Evolutionary conservation across 2,797 vertebrate species (phyloP), one percentile per base, ranked within the genome.

Genomic region (Amblyopsis hoosieri): DNA sequence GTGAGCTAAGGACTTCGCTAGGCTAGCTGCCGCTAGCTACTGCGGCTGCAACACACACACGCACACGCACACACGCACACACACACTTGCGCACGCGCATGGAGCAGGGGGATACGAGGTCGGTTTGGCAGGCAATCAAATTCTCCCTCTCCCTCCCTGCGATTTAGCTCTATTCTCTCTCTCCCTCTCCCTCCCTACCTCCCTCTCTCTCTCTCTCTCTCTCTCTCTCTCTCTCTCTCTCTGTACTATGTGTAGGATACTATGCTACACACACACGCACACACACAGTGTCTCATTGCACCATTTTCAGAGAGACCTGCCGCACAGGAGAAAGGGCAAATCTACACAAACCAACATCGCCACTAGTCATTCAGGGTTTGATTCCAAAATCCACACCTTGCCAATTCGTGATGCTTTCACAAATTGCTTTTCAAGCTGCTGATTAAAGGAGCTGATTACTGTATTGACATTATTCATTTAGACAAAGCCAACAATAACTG

Each of bases 111-210:
- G 85, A 88, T 88, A 86, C 15, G 80, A 88, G 88, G 89, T 89
- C 78, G 80, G 31, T 80, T 83, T 90, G 88, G 88, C 84, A 77
- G 67, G 66, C 74, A 69, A 74, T 87, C 88, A 88, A 79, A 87
- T 78, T 81, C 84, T 65, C 85, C 23, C 15, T 45, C 37, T n/a
- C 42, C 17, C 33, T 15, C n/a, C 14, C 14, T 45, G 45, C 7
- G 33, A 37, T 37, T 37, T 37, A 37, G 33, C 33, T 37, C 85
- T 19, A 12, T 37, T 4, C 55, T 10, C 33, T 45, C 14, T 14
- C 15, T 57, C 37, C 15, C 42, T 46, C 37, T 17, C 55, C n/a
- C 31, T 56, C 54, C 5, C 33, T n/a, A n/a, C n/a, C n/a, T 79
- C 62, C 7, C 73, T 77, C 71, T 80, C 56, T 7, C 31, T 42